These are phyloP conservation scores for Rhagologus leucostigma DNA, from an alignment of 2,113 vertebrate species.

Conservation along the genomic window DNA sequence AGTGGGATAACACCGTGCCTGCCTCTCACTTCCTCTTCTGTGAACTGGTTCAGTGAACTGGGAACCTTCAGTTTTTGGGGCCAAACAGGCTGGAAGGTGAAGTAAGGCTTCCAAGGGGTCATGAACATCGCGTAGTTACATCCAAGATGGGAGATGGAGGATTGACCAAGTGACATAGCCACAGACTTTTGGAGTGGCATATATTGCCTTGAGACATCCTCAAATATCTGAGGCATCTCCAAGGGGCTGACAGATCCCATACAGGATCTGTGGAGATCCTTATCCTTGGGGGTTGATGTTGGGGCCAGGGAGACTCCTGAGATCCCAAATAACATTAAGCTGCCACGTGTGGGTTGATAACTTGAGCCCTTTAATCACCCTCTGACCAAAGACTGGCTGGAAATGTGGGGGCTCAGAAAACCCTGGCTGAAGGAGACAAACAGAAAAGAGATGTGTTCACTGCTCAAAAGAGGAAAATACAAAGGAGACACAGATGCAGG, in stretches of 20 bases:
- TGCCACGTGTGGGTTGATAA: neutral
- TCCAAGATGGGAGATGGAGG: neutral
- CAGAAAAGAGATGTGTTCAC: neutral
- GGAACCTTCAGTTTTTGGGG: neutral
- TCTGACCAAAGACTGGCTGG: neutral
- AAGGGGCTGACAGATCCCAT: neutral
- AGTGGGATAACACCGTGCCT: neutral
- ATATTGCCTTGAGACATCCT: neutral
- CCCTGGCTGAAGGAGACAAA: neutral
- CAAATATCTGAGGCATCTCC: neutral
- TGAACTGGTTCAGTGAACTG: neutral
- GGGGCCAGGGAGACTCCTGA: neutral
- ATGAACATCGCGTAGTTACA: fast-evolving
- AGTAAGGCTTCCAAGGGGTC: neutral
- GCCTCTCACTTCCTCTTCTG: neutral
- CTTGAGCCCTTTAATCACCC: neutral
- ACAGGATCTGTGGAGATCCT: neutral
- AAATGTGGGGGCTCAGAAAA: neutral
- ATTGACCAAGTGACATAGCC: neutral
- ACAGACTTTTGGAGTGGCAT: neutral
- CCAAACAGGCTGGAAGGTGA: neutral
- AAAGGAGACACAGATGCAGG: neutral
- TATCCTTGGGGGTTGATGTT: neutral
- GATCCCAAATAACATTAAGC: neutral
- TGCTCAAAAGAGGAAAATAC: neutral